Conservation (phyloP, 2,888 invertebrate genomes). For the Stramonita haemastoma region DNA sequence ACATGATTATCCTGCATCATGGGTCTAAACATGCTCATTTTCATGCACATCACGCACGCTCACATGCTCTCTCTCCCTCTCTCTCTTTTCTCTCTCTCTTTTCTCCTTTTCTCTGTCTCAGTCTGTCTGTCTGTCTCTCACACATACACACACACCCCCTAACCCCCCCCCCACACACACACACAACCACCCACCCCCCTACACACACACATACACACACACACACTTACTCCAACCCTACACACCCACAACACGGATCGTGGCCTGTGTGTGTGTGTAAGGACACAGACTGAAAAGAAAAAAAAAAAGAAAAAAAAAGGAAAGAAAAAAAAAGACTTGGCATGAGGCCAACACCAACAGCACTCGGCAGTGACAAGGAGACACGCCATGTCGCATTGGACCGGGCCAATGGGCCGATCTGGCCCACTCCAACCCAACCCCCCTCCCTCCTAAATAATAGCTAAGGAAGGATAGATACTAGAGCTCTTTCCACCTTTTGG, state of each 20-base stretch:
- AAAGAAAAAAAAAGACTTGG: too few species aligned
- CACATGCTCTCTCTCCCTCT: background rate
- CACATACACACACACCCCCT: background rate
- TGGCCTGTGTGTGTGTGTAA: background rate
- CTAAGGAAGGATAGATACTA: too few species aligned
- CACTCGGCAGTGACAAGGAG: too few species aligned
- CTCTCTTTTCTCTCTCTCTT: background rate
- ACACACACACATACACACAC: conserved; percentile 17
- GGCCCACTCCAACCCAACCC: too few species aligned
- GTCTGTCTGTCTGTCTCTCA: background rate
- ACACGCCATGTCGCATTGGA: too few species aligned
- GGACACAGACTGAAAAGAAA: too few species aligned
- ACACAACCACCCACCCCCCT: background rate
- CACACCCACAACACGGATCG: background rate
- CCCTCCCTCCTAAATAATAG: too few species aligned
- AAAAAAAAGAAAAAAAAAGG: background rate
- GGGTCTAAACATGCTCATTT: too few species aligned
- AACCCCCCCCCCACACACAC: background rate
- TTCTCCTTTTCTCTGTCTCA: background rate
- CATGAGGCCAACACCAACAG: too few species aligned
- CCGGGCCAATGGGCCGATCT: too few species aligned
- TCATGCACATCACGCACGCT: too few species aligned
- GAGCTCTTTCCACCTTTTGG: too few species aligned
- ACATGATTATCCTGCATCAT: background rate
- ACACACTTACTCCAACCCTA: background rate